phyloP scores from a whole-genome alignment of 2,888 invertebrate genomes.

The Caradrina kadenii region DNA sequence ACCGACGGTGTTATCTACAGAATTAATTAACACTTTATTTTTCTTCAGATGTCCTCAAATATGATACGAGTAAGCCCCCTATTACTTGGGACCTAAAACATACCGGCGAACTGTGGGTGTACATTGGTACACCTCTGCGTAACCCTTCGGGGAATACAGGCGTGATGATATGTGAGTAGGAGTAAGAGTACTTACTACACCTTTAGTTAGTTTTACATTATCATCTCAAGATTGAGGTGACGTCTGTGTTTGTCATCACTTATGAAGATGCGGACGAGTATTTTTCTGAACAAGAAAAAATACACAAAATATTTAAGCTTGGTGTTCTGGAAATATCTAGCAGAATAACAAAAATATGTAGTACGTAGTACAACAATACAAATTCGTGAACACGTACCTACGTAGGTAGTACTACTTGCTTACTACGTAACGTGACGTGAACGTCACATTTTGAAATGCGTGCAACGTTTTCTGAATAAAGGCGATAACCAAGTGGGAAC shows the following conservation, averaged over 20 bases:
- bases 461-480: constrained; percentile 11
- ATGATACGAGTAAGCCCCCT: background rate
- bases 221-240: background rate
- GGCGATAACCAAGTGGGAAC: constrained; percentile 15
- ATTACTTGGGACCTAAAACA: too few relatives aligned
- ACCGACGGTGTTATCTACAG: too few relatives aligned
- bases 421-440: background rate
- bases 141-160: too few relatives aligned
- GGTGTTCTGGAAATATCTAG: constrained; percentile 1
- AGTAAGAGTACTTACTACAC: too few relatives aligned
- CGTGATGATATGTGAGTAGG: too few relatives aligned
- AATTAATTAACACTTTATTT: background rate
- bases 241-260: background rate
- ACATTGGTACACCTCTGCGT: too few relatives aligned
- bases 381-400: constrained; percentile 24
- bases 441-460: constrained; percentile 10
- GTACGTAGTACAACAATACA: background rate
- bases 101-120: too few relatives aligned
- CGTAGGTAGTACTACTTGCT: background rate
- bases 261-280: background rate
- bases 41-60: background rate
- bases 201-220: background rate
- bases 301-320: background rate
- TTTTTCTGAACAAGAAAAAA: background rate
- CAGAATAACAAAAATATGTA: background rate